Evolutionary conservation across 1,140 invertebrate genomes (phyloP), one percentile per base, ranked within the genome.

Genomic region (Drosophila pectinifera): DNA sequence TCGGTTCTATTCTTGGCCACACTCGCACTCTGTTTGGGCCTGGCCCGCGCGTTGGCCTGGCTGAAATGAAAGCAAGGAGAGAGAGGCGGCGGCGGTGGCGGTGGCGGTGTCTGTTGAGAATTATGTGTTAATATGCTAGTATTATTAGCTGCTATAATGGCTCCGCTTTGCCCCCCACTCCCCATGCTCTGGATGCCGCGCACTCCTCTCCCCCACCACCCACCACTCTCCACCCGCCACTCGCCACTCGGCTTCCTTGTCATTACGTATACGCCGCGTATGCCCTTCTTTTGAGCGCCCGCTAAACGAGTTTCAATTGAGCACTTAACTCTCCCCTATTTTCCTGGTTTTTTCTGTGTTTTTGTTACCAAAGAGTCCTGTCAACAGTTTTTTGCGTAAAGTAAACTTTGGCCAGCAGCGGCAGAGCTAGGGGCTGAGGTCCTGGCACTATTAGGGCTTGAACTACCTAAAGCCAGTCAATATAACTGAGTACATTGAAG

Each of bases 81-180:
- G 42, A 11, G 24, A 10, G 53, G 73, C 53, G 26, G 39, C 46
- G 46, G 16, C 48, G 31, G 39, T 41, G 55, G 69, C 48, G 6
- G 39, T 26, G 43, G 11, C n/a, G 26, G 34, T 70, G 83, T 80
- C 83, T 79, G 75, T 49, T 76, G 51, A 84, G 62, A 86, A 86
- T 86, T 86, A 86, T 86, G 83, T 86, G 83, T 86, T 86, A 86
- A 86, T 86, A 86, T 86, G 75, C 83, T 86, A 76, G 83, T 86
- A 86, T 86, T 86, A 86, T 86, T 86, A 86, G 83, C 84, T 83
- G 84, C 65, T 78, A 73, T 73, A 85, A 80, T 61, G 72, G 80
- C 81, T 65, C 68, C 57, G 41, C 38, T 42, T 22, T 31, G 36
- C 31, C 39, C 36, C 49, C 0, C 11, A 24, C 45, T 26, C 16